Base-by-base conservation (phyloP, 2,888 invertebrate genomes). In the Monoplex corrugatus region DNA sequence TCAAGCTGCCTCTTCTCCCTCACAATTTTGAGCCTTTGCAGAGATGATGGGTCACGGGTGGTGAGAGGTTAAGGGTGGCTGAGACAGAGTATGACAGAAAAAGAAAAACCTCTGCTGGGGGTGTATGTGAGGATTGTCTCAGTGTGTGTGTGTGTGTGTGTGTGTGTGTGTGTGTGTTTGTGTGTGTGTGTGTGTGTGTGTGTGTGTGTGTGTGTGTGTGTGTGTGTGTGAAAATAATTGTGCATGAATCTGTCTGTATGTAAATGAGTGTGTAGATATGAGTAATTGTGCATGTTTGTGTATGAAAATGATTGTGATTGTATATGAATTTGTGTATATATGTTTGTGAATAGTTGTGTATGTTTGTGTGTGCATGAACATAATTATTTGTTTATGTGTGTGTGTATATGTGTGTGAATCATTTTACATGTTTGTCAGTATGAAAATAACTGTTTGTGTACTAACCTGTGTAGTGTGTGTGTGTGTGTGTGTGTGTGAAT, bases 1-100 rank as follows among this genome's bases (percentile, higher is more conserved):
- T 91, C 87, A 93, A 92, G 57, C 87, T 95, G 45, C 93, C 94
- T 44, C 90, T 95, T 83, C 89, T 89, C 57, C 93, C 94, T 35
- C 87, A 87, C 57, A 45, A 50, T 44, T 57, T 19, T 57, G 88
- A 91, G 10, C 32, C 75, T 0, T 23, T 86, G 45, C 86, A 82
- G 68, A 86, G 82, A 43, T 86, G 86, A 86, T 50, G 23, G 84
- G 16, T n/a, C 32, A 38, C 10, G 50, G 50, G 19, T 19, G 50
- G 19, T 50, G 50, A 50, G 50, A 19, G 50, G 50, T 13, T 10
- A 19, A 19, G 10, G 50, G 50, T 50, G 19, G 50, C 10, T 50
- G 50, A n/a, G n/a, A n/a, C n/a, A n/a, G n/a, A 28, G 43, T 10
- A n/a, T 2, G 44, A 44, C n/a, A 10, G 19, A 44, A 8, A n/a